Evolutionary conservation across 2,113 vertebrate species (phyloP).

Genomic region (Clarias magur): DNA sequence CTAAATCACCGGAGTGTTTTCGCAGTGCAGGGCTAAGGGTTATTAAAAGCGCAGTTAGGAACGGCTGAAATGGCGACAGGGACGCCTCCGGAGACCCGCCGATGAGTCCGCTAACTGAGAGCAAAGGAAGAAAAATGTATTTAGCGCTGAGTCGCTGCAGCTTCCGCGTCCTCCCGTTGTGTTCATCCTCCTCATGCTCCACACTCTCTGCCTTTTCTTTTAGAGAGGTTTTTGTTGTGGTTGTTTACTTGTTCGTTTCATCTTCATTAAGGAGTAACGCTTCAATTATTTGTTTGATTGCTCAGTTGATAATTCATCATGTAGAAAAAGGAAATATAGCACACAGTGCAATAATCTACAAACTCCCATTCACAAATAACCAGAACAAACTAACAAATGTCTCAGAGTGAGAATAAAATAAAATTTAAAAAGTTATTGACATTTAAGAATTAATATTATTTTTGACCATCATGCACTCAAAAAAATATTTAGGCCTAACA

Average conservation of each 20-base stretch:
- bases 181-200: not conserved
- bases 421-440: too few relatives aligned
- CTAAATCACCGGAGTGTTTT: conserved; percentile 45
- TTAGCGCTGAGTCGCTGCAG: not conserved
- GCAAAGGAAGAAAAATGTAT: not conserved
- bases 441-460: too few relatives aligned
- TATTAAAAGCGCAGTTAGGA: conserved; percentile 17
- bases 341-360: not conserved
- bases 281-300: not conserved
- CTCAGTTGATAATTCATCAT: too few relatives aligned
- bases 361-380: not conserved
- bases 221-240: not conserved
- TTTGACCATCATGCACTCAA: too few relatives aligned
- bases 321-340: too few relatives aligned
- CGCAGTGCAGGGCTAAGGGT: conserved; percentile 15
- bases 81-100: not conserved
- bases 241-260: not conserved
- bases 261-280: not conserved
- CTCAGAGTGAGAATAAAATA: too few relatives aligned
- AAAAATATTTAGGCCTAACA: too few relatives aligned
- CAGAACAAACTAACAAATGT: not conserved
- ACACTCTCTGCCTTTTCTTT: not conserved
- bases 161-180: not conserved
- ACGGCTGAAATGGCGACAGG: not conserved
- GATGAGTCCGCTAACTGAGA: not conserved